These are phyloP conservation scores for Scaptomyza tumidula DNA, from an alignment of 2,888 invertebrate genomes.

Conservation along the genomic window DNA sequence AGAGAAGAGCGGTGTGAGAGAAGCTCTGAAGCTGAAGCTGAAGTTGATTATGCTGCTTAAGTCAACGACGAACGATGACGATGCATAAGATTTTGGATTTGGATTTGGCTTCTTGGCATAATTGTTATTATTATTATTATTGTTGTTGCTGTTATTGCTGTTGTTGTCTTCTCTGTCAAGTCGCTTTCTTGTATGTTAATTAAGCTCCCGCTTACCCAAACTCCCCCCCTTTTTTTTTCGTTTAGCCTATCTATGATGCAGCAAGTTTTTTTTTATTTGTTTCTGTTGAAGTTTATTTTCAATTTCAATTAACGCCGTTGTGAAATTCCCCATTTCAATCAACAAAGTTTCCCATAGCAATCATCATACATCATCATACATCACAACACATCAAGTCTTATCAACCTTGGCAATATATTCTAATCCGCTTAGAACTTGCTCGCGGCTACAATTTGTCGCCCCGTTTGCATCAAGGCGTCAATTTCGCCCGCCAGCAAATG, in stretches of 20 bases:
- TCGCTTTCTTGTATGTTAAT: conserved; percentile 74
- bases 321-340: conserved; percentile 29
- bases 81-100: conserved; percentile 72
- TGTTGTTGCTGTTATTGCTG: conserved; percentile 13
- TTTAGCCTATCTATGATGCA: conserved; percentile 46
- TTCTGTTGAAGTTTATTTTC: conserved; percentile 8
- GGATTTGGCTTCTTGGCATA: conserved; percentile 49
- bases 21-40: conserved; percentile 29
- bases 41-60: conserved; percentile 80
- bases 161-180: conserved; percentile 61
- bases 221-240: not conserved
- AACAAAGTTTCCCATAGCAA: conserved; percentile 19
- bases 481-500: conserved; percentile 47
- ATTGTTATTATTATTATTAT: conserved; percentile 30
- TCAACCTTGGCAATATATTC: conserved; percentile 16
- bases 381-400: not conserved
- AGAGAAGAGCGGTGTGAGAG: conserved; percentile 5
- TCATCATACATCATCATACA: not conserved
- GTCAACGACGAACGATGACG: conserved; percentile 72
- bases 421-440: conserved; percentile 63
- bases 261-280: conserved; percentile 51
- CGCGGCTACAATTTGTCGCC: conserved; percentile 57
- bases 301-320: conserved; percentile 31
- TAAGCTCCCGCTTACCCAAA: conserved; percentile 46
- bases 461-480: conserved; percentile 54